Evolutionary conservation across 2,888 invertebrate genomes (phyloP).

Genomic region (Dicyrtomina minuta): DNA sequence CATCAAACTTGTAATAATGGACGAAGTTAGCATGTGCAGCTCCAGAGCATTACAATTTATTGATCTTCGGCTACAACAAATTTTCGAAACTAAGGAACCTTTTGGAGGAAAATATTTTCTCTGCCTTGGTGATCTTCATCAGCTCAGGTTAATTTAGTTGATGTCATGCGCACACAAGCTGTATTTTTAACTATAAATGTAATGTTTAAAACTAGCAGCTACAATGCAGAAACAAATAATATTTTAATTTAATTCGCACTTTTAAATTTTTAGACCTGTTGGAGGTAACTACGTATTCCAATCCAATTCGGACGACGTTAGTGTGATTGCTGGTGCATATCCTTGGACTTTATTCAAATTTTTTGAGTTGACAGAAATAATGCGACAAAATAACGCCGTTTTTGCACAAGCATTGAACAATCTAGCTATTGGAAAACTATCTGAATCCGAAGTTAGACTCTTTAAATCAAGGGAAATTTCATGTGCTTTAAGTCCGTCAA

Average conservation of each 20-base stretch:
- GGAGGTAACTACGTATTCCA: constrained; percentile 25
- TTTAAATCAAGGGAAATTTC: constrained; percentile 29
- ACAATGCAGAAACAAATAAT: no score
- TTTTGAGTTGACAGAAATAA: constrained; percentile 39
- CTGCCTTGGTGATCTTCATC: constrained; percentile 37
- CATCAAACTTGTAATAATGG: constrained; percentile 38
- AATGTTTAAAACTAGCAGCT: no score
- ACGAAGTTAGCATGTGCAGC: constrained; percentile 42
- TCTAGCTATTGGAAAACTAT: constrained; percentile 36
- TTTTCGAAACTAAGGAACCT: constrained; percentile 12
- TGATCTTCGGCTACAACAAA: constrained; percentile 30
- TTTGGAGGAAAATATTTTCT: constrained; percentile 31
- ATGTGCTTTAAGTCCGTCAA: constrained; percentile 2
- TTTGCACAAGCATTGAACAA: constrained; percentile 42
- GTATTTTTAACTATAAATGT: no score
- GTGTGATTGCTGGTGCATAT: constrained; percentile 6
- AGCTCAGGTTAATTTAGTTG: no score
- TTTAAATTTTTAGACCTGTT: constrained; percentile 49
- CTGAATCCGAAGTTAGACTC: constrained; percentile 22
- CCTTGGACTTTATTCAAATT: constrained; percentile 34
- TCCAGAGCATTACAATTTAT: constrained; percentile 16
- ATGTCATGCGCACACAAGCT: no score
- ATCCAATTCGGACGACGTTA: not conserved
- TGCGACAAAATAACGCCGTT: constrained; percentile 40
- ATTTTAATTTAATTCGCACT: no score